Evolutionary conservation across 2,888 invertebrate species (phyloP).

Genomic region (Orgyia antiqua): DNA sequence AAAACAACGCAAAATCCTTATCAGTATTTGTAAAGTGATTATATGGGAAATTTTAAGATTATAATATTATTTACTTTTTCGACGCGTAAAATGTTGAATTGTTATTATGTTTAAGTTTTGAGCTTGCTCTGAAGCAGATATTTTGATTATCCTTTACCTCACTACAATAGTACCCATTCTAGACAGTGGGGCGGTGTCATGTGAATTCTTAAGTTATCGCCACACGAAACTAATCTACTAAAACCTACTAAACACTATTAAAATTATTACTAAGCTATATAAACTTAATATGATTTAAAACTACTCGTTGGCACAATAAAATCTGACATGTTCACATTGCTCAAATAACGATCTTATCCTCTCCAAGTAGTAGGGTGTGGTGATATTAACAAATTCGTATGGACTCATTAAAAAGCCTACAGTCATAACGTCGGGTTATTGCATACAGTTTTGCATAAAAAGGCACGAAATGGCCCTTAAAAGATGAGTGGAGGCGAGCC

Average conservation of each 20-base stretch:
- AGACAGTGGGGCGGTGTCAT: too few species aligned
- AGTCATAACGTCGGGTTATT: slow-evolving; percentile 50
- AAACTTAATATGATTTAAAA: slow-evolving; percentile 17
- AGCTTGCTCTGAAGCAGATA: too few species aligned
- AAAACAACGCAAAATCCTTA: too few species aligned
- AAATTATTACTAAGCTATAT: slow-evolving; percentile 15
- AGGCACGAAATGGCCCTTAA: slow-evolving; percentile 18
- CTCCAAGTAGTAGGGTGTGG: slow-evolving; percentile 9
- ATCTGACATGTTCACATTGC: slow-evolving; percentile 18
- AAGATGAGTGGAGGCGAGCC: slow-evolving; percentile 12
- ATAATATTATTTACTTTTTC: too few species aligned
- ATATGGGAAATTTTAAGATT: too few species aligned
- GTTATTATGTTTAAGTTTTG: too few species aligned
- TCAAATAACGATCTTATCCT: slow-evolving; percentile 18
- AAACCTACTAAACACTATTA: not conserved
- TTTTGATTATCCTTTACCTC: too few species aligned
- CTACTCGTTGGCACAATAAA: slow-evolving; percentile 25
- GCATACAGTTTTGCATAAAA: slow-evolving; percentile 65
- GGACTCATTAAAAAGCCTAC: slow-evolving; percentile 47
- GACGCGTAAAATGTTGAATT: too few species aligned
- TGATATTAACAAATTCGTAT: slow-evolving; percentile 30
- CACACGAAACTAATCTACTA: not conserved
- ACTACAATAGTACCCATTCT: too few species aligned
- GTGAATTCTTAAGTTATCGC: too few species aligned
- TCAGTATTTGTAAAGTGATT: too few species aligned